A percentile compares a stretch with the other conserved stretches of the same genome.
Conservation (phyloP, 2,797 vertebrate genomes). For the Lithobates pipiens region DNA sequence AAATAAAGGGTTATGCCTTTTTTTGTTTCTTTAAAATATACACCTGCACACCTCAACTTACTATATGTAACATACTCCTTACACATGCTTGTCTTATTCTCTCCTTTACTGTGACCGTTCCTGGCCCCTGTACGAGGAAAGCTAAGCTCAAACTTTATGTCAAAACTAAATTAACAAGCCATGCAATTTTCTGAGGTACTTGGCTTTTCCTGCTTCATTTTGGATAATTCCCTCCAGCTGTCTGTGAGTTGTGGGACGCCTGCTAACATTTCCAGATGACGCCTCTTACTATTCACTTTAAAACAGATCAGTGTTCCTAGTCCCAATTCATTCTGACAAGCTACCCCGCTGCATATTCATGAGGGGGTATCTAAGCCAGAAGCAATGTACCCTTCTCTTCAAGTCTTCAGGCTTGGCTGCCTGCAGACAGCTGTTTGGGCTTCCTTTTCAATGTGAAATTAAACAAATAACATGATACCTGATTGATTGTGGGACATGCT, state of each 20-base stretch:
- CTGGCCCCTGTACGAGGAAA: constrained; percentile 4
- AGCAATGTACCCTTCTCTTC: constrained; percentile 9
- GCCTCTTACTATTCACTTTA: constrained; percentile 26
- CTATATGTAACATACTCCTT: background rate
- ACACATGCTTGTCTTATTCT: background rate
- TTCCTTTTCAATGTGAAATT: constrained; percentile 28
- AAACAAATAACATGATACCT: constrained; percentile 47
- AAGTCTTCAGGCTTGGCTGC: constrained; percentile 34
- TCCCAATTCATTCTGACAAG: constrained; percentile 44
- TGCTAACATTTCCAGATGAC: constrained; percentile 49
- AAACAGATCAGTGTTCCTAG: constrained; percentile 44
- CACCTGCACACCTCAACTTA: background rate
- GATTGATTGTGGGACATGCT: constrained; percentile 22
- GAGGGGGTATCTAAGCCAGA: constrained; percentile 6
- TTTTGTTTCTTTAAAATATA: background rate
- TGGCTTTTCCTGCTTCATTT: constrained; percentile 40
- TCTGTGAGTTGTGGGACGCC: constrained; percentile 28
- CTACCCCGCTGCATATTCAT: constrained; percentile 42
- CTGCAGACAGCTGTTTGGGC: constrained; percentile 16
- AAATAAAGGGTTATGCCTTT: background rate
- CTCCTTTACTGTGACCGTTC: background rate
- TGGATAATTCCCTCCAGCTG: constrained; percentile 57
- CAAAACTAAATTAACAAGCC: constrained; percentile 31
- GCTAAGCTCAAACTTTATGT: constrained; percentile 34
- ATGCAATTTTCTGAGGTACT: constrained; percentile 19